Percentiles rank a stretch among this genome's conserved stretches.
Conservation (phyloP, 2,888 invertebrate species). For the Tachina grossa region DNA sequence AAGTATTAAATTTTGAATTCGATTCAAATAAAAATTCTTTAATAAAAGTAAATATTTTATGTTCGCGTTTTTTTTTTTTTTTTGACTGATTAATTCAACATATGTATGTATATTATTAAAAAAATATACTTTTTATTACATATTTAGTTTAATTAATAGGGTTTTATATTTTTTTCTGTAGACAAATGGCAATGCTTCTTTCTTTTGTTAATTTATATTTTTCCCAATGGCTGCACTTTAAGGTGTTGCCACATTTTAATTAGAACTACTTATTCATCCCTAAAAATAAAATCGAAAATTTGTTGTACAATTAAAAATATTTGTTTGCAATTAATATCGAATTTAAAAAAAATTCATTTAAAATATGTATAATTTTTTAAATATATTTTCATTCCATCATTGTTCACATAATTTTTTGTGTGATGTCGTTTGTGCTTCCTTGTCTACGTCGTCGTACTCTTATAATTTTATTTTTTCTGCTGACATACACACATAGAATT, state of each 20-base stretch:
- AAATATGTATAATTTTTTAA: conserved; percentile 14
- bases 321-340: not conserved
- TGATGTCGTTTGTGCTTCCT: conserved; percentile 34
- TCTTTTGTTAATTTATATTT: conserved; percentile 68
- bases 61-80: no score
- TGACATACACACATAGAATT: conserved; percentile 53
- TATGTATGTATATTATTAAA: no score
- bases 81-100: no score
- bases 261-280: conserved; percentile 12
- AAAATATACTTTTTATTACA: not conserved
- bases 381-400: not conserved
- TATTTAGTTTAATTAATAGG: conserved; percentile 56
- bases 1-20: no score
- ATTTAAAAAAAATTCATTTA: not conserved
- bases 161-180: conserved; percentile 35
- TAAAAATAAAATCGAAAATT: conserved; percentile 11
- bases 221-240: conserved; percentile 65
- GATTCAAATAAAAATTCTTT: no score
- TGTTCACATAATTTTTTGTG: conserved; percentile 7
- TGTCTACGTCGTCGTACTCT: conserved; percentile 66
- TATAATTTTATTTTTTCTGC: conserved; percentile 37
- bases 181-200: conserved; percentile 66
- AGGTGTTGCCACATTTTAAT: conserved; percentile 60
- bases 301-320: not conserved
- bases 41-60: no score